phyloP scores from a whole-genome alignment of 2,113 vertebrate genomes.

The Tyto alba region DNA sequence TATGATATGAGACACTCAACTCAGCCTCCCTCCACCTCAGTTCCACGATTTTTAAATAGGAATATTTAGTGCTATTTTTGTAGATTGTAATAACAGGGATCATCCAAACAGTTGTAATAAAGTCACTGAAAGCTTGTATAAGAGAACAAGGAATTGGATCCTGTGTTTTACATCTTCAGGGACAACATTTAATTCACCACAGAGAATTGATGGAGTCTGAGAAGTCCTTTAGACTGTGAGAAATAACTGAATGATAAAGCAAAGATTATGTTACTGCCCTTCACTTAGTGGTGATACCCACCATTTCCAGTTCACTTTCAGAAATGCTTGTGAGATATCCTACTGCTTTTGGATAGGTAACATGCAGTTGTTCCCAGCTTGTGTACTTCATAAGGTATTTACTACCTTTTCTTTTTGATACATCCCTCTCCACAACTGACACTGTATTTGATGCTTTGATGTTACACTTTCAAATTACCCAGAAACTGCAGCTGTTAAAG shows the following conservation, averaged over 20 bases:
- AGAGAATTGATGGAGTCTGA: not conserved
- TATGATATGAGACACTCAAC: not conserved
- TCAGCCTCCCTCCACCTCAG: not conserved
- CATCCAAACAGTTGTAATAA: not conserved
- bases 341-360: not conserved
- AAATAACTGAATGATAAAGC: slow-evolving; percentile 5
- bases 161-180: not conserved
- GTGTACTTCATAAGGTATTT: not conserved
- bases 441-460: not conserved
- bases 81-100: not conserved
- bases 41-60: not conserved
- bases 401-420: not conserved
- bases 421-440: not conserved
- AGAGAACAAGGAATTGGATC: not conserved
- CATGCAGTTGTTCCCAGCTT: not conserved
- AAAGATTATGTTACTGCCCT: not conserved
- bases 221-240: not conserved
- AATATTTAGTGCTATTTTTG: not conserved
- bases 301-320: not conserved
- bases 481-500: slow-evolving; percentile 12
- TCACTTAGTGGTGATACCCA: not conserved
- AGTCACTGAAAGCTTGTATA: not conserved
- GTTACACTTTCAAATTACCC: not conserved
- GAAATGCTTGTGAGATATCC: not conserved
- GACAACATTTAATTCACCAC: not conserved